These are phyloP conservation scores for Acronicta aceris DNA, from an alignment of 2,888 invertebrate genomes.

Conservation along the genomic window DNA sequence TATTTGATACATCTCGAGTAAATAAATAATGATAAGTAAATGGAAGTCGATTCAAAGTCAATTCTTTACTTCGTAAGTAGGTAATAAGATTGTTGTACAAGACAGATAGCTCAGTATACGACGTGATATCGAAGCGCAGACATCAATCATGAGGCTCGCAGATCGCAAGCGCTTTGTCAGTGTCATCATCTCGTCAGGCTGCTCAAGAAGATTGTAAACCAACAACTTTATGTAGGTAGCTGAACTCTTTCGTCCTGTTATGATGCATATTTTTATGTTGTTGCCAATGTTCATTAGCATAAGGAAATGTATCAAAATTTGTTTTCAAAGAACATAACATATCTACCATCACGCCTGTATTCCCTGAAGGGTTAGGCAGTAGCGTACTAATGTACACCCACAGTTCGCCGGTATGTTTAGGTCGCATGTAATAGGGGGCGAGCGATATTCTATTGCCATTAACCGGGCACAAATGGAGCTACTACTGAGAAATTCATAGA, in stretches of 20 bases:
- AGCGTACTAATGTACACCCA: no score
- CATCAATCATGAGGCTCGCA: conserved; percentile 36
- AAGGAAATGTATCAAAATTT: neutral
- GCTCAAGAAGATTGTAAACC: conserved; percentile 6
- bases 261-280: neutral
- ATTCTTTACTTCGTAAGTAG: conserved; percentile 17
- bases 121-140: conserved; percentile 37
- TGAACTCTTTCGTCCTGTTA: neutral
- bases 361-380: no score
- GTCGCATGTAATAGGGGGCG: no score
- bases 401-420: no score
- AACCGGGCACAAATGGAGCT: no score
- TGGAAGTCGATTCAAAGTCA: neutral
- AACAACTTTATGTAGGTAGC: conserved; percentile 4
- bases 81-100: conserved; percentile 29
- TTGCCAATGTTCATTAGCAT: neutral
- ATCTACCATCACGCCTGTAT: no score
- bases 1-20: no score
- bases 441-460: no score
- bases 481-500: no score
- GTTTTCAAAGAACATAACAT: no score
- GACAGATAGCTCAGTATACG: conserved; percentile 22
- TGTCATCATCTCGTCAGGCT: conserved; percentile 64
- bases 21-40: no score
- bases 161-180: conserved; percentile 73